Conservation (phyloP, 1,140 invertebrate genomes). For the Diorhabda elongata region DNA sequence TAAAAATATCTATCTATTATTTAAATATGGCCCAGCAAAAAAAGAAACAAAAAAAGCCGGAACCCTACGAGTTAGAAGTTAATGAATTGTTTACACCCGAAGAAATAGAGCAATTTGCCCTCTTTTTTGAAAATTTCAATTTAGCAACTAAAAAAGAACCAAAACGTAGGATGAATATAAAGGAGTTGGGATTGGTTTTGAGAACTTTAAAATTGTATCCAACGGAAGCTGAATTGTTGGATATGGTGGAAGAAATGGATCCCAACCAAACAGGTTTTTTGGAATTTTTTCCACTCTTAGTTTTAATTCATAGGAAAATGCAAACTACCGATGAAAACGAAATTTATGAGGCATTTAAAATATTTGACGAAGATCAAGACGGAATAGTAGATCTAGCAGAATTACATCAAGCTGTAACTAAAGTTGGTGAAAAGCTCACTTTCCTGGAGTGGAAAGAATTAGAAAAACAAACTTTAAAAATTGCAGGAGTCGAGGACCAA, state of each 20-base stretch:
- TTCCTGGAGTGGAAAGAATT: background rate
- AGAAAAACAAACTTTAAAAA: background rate
- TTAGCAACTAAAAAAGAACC: background rate
- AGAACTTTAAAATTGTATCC: background rate
- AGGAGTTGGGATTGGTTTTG: background rate
- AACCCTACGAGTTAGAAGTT: background rate
- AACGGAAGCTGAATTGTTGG: background rate
- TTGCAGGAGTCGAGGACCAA: background rate
- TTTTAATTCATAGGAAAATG: background rate
- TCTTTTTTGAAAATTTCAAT: background rate
- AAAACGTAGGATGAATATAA: background rate
- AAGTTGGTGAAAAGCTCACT: background rate
- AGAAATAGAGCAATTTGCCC: background rate
- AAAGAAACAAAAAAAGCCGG: background rate
- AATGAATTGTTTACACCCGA: background rate
- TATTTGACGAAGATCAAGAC: background rate
- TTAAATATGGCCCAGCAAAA: background rate
- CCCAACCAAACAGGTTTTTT: background rate
- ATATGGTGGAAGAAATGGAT: slow-evolving; percentile 2
- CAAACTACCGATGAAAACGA: background rate
- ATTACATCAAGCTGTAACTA: background rate
- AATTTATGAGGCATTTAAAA: background rate
- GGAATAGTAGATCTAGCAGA: background rate
- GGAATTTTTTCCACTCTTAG: background rate
- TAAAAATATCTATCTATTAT: too few relatives aligned